Evolutionary conservation across 1,140 invertebrate species (phyloP), one percentile per base, ranked within the genome.

Genomic region (Philaenus spumarius): DNA sequence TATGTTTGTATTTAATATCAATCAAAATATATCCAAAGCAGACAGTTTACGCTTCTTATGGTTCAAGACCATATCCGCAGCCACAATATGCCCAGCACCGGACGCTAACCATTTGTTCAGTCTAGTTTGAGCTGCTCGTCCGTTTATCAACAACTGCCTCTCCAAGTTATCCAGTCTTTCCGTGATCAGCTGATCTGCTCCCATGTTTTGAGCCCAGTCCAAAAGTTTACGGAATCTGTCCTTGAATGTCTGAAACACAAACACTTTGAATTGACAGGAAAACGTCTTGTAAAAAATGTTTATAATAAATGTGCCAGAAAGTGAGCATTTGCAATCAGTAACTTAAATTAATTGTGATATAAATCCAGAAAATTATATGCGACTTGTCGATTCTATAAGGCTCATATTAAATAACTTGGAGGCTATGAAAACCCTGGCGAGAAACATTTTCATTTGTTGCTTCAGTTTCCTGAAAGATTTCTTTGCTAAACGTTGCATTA

Each of bases 1-100:
- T n/a, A n/a, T n/a, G n/a, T n/a, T n/a, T n/a, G n/a, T 20, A 20
- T 5, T 42, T 5, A 42, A 42, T 5, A 14, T 15, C 19, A 9
- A 14, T 47, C 23, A 53, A 15, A 15, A 7, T 39, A 58, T 12
- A 11, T 64, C 61, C 14, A 62, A 35, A 53, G 64, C 67, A 7
- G 68, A 64, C n/a, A 68, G 62, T 67, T 81, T 81, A 45, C 80
- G 63, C 69, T 82, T 82, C 45, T 75, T 71, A 46, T 79, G 73
- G 63, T 75, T 77, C 30, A 68, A 61, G 23, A 81, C 77, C 71
- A 81, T 73, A 46, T 73, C 69, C 15, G 79, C 76, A 3, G 76
- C 75, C 6, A 63, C 69, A 26, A 82, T 71, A 63, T 75, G 74
- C 62, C 78, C 73, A 2, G 71, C 69, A 58, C 74, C 69, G 50